These are phyloP conservation scores for Cyanoramphus novaezelandiae DNA, from an alignment of 2,113 vertebrate species.

Conservation along the genomic window DNA sequence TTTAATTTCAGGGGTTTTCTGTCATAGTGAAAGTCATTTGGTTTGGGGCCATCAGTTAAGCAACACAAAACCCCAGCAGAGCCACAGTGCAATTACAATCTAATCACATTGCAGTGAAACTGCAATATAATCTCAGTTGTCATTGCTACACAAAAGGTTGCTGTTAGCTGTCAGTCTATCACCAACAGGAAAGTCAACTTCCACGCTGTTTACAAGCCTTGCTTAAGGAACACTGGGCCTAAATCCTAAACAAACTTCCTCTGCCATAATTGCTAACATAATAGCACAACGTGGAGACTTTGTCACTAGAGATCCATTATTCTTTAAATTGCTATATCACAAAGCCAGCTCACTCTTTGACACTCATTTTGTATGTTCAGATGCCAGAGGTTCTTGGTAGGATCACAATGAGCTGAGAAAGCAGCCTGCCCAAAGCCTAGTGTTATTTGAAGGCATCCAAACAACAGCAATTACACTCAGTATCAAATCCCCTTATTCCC, in stretches of 20 bases:
- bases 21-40: not conserved
- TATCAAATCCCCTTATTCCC: not conserved
- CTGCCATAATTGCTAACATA: conserved; percentile 61
- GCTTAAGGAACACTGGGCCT: conserved; percentile 64
- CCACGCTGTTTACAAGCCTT: conserved; percentile 62
- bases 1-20: not conserved
- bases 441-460: not conserved
- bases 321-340: conserved; percentile 19
- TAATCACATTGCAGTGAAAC: not conserved
- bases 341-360: not conserved
- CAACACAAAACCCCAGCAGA: not conserved
- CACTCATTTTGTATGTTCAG: not conserved
- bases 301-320: not conserved
- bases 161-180: conserved; percentile 64
- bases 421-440: not conserved
- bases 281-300: conserved; percentile 11
- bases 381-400: not conserved
- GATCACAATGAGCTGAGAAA: not conserved
- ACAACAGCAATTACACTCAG: not conserved
- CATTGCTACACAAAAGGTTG: conserved; percentile 17
- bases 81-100: conserved; percentile 7
- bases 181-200: conserved; percentile 70
- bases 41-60: not conserved
- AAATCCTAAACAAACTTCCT: conserved; percentile 75
- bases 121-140: conserved; percentile 40